phyloP scores from a whole-genome alignment of 2,888 invertebrate genomes.

The Alloscopus bannaensis region DNA sequence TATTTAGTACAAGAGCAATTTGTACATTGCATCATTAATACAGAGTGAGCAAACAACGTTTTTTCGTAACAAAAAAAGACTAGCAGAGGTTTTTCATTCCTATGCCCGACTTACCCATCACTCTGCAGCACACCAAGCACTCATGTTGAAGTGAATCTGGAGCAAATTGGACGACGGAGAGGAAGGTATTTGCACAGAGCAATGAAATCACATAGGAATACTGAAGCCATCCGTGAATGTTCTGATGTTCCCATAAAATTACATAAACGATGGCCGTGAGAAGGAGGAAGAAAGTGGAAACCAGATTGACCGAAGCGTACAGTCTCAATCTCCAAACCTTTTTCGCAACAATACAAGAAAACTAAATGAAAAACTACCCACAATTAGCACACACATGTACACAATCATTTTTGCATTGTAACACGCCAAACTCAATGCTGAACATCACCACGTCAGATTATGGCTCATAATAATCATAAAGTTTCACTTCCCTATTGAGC shows the following conservation, averaged over 20 bases:
- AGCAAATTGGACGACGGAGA: constrained; percentile 68
- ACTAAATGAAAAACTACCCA: no score
- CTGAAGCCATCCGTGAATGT: constrained; percentile 73
- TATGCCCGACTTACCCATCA: constrained; percentile 72
- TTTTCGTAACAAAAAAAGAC: no score
- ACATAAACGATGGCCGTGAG: constrained; percentile 78
- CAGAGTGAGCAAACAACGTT: no score
- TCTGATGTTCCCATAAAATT: constrained; percentile 72
- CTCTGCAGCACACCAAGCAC: constrained; percentile 67
- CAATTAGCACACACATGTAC: background rate
- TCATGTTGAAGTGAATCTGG: constrained; percentile 65
- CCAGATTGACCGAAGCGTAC: constrained; percentile 86
- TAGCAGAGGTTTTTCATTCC: no score
- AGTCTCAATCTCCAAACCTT: constrained; percentile 80
- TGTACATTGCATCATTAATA: no score
- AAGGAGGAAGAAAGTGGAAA: constrained; percentile 88
- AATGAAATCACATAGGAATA: constrained; percentile 71
- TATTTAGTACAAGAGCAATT: no score
- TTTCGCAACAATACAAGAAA: no score
- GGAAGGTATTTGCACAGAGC: constrained; percentile 68
- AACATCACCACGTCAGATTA: no score
- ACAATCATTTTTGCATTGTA: constrained; percentile 1
- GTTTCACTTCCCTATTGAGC: background rate
- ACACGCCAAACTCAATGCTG: no score
- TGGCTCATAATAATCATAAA: no score